A percentile compares a stretch with the other conserved stretches of the same genome.
Conservation (phyloP, 2,888 invertebrate genomes). For the Microplitis deprimator region DNA sequence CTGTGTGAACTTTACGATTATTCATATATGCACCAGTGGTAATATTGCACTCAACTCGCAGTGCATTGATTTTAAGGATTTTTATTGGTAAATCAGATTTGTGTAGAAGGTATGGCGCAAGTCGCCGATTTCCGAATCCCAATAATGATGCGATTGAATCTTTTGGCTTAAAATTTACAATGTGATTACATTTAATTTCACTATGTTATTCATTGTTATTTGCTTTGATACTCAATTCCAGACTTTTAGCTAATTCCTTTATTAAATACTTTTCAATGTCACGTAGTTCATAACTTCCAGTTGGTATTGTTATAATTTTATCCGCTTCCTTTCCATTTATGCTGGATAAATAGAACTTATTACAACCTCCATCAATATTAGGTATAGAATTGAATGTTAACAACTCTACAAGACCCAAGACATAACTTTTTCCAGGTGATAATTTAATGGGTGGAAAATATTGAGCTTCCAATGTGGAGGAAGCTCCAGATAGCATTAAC, state of each 20-base stretch:
- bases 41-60: conserved; percentile 54
- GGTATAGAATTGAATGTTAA: conserved; percentile 60
- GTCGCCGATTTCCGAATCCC: conserved; percentile 33
- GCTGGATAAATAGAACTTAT: no score
- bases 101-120: conserved; percentile 47
- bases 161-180: conserved; percentile 42
- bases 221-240: conserved; percentile 36
- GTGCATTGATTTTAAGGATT: conserved; percentile 58
- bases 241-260: neutral
- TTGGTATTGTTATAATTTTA: conserved; percentile 47
- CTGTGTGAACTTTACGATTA: conserved; percentile 44
- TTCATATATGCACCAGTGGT: conserved; percentile 50
- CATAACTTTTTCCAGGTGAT: conserved; percentile 50
- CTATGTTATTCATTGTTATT: conserved; percentile 59
- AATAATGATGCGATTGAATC: conserved; percentile 45
- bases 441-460: no score
- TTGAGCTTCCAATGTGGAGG: conserved; percentile 50
- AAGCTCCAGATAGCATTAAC: conserved; percentile 54
- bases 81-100: conserved; percentile 58
- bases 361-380: conserved; percentile 57
- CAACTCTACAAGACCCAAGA: conserved; percentile 59
- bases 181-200: conserved; percentile 6
- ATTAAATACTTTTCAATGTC: neutral
- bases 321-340: conserved; percentile 49
- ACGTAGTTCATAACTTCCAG: neutral